Conservation (phyloP, 1,140 invertebrate species). For the Drosophila quadrilineata region DNA sequence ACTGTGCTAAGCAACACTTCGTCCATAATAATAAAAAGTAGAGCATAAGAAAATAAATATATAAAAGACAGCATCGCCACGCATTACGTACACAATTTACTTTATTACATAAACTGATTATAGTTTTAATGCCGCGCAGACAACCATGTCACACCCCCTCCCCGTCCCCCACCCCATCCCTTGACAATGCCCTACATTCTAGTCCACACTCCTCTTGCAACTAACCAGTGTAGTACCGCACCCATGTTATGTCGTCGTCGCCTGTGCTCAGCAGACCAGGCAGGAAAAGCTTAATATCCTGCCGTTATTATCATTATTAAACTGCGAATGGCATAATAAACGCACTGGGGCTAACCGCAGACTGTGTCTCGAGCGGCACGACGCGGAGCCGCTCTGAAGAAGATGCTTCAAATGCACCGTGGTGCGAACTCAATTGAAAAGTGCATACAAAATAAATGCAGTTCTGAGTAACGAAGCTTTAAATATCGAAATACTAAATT, state of each 20-base stretch:
- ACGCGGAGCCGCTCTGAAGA: slow-evolving; percentile 6
- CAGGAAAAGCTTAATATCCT: slow-evolving; percentile 79
- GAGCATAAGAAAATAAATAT: slow-evolving; percentile 72
- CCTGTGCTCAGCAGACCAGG: slow-evolving; percentile 29
- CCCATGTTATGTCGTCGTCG: slow-evolving; percentile 5
- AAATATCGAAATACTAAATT: too few species aligned
- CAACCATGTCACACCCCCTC: slow-evolving; percentile 10
- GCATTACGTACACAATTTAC: slow-evolving; percentile 80
- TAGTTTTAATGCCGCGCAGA: slow-evolving; percentile 69
- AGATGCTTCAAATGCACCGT: slow-evolving; percentile 41
- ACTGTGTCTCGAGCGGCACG: slow-evolving; percentile 37
- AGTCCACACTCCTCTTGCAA: not conserved
- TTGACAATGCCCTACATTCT: not conserved
- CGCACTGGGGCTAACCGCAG: slow-evolving; percentile 66
- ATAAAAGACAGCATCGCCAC: slow-evolving; percentile 74
- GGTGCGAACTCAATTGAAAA: slow-evolving; percentile 1
- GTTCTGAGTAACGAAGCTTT: too few species aligned
- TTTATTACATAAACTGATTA: slow-evolving; percentile 80
- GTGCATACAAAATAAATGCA: too few species aligned
- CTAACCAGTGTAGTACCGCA: slow-evolving; percentile 5
- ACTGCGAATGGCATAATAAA: slow-evolving; percentile 79
- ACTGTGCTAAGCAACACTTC: slow-evolving; percentile 67
- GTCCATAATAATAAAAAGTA: slow-evolving; percentile 70
- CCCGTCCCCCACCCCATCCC: not conserved
- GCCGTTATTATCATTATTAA: slow-evolving; percentile 79